Evolutionary conservation across 2,888 invertebrate species (phyloP).

Genomic region (Nomada ferruginata): DNA sequence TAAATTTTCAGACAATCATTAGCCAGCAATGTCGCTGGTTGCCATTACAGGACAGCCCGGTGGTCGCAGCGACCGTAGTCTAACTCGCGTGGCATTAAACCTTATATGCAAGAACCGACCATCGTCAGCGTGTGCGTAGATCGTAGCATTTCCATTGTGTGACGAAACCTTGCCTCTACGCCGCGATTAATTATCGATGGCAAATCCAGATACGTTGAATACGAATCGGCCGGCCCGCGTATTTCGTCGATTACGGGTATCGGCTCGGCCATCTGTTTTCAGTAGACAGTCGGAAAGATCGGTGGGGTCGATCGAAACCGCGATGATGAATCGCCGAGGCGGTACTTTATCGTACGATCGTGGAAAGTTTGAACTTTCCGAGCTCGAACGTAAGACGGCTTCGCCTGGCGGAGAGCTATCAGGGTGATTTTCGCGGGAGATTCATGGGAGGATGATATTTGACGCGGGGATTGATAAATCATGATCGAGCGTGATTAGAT

Average conservation of each 20-base stretch:
- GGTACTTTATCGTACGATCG: slow-evolving; percentile 24
- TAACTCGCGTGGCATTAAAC: slow-evolving; percentile 58
- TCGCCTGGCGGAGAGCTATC: slow-evolving; percentile 7
- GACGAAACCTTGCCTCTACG: slow-evolving; percentile 53
- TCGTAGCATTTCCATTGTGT: slow-evolving; percentile 62
- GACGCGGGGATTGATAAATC: slow-evolving; percentile 1
- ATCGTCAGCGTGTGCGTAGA: slow-evolving; percentile 39
- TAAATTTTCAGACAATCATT: slow-evolving; percentile 69
- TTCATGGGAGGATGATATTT: slow-evolving; percentile 2
- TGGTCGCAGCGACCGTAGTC: slow-evolving; percentile 42
- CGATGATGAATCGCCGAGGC: slow-evolving; percentile 41
- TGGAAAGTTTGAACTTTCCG: slow-evolving; percentile 32
- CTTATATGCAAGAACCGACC: slow-evolving; percentile 58
- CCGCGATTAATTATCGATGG: slow-evolving; percentile 65
- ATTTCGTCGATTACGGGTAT: slow-evolving; percentile 48
- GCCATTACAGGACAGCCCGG: slow-evolving; percentile 53
- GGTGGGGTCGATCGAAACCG: slow-evolving; percentile 7
- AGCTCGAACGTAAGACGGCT: not conserved
- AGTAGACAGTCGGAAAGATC: slow-evolving; percentile 19
- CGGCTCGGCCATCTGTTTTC: slow-evolving; percentile 23
- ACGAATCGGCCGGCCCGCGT: slow-evolving; percentile 31
- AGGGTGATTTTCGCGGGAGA: slow-evolving; percentile 4
- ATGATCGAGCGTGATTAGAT: not conserved
- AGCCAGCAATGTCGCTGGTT: slow-evolving; percentile 67
- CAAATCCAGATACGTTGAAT: slow-evolving; percentile 47